Conservation (phyloP, 2,888 invertebrate genomes). For the Limnephilus marmoratus region DNA sequence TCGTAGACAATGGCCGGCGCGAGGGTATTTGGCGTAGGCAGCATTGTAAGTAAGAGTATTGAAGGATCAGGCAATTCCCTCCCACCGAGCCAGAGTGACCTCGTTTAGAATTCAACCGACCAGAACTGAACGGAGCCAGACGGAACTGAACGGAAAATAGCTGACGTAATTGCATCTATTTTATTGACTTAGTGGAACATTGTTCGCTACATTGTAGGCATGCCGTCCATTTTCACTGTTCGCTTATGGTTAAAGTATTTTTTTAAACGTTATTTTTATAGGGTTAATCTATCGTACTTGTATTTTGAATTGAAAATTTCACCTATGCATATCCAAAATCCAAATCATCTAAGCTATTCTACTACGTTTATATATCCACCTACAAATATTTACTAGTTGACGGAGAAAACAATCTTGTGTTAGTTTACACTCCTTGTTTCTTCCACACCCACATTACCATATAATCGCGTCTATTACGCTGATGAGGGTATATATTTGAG, state of each 20-base stretch:
- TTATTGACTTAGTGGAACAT: background rate
- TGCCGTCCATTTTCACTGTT: background rate
- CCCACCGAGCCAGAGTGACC: background rate
- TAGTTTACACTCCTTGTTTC: background rate
- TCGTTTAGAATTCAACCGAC: background rate
- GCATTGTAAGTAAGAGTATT: background rate
- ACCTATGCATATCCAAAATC: too few species aligned
- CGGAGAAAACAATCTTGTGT: background rate
- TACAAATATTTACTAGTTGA: background rate
- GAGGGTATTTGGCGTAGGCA: background rate
- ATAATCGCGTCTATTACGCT: background rate
- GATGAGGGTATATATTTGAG: background rate
- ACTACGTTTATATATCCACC: background rate
- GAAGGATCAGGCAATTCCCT: background rate
- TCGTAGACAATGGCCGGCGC: constrained; percentile 25
- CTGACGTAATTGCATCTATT: background rate
- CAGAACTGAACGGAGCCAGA: background rate
- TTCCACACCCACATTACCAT: background rate
- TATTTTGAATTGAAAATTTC: too few species aligned
- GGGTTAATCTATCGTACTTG: too few species aligned
- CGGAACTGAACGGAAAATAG: background rate
- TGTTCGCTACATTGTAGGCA: background rate
- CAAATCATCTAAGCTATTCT: too few species aligned
- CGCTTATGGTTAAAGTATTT: background rate
- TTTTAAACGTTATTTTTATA: background rate